phyloP scores from a whole-genome alignment of 2,797 vertebrate genomes.

The Champsocephalus gunnari region DNA sequence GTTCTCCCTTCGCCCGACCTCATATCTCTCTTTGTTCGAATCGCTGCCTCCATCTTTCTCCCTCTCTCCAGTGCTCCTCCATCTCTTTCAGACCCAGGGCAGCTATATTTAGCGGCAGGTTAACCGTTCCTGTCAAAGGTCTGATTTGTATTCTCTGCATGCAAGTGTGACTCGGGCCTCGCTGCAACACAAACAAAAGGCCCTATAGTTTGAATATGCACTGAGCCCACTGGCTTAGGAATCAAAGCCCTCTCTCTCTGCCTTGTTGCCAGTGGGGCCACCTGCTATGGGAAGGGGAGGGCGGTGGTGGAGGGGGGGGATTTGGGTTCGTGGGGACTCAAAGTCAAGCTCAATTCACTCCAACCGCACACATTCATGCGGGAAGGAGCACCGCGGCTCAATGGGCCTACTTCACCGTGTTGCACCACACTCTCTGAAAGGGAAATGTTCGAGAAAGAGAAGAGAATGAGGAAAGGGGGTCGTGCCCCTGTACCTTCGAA shows the following conservation, averaged over 20 bases:
- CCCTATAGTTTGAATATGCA: slow-evolving; percentile 82
- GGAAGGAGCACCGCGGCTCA: slow-evolving; percentile 38
- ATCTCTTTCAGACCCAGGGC: slow-evolving; percentile 76
- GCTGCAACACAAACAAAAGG: slow-evolving; percentile 84
- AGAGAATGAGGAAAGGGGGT: slow-evolving; percentile 30
- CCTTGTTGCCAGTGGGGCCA: slow-evolving; percentile 79
- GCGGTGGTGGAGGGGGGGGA: not conserved
- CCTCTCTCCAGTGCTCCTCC: slow-evolving; percentile 57
- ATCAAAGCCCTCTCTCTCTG: slow-evolving; percentile 80
- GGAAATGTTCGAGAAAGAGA: slow-evolving; percentile 38
- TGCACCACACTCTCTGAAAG: slow-evolving; percentile 50
- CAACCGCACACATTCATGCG: slow-evolving; percentile 58
- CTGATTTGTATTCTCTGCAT: slow-evolving; percentile 87
- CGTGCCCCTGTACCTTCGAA: slow-evolving; percentile 19
- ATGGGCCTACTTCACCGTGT: slow-evolving; percentile 57
- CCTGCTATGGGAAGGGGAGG: slow-evolving; percentile 75
- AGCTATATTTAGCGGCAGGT: slow-evolving; percentile 86
- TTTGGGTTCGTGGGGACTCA: slow-evolving; percentile 40
- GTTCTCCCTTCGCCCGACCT: slow-evolving; percentile 36
- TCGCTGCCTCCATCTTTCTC: slow-evolving; percentile 56
- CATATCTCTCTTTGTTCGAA: slow-evolving; percentile 57
- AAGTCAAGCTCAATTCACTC: slow-evolving; percentile 68
- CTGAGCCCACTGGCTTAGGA: slow-evolving; percentile 80
- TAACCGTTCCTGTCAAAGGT: slow-evolving; percentile 86
- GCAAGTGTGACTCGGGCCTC: slow-evolving; percentile 78